These are phyloP conservation scores for Apamea crenata DNA, from an alignment of 2,888 invertebrate species.

Conservation along the genomic window DNA sequence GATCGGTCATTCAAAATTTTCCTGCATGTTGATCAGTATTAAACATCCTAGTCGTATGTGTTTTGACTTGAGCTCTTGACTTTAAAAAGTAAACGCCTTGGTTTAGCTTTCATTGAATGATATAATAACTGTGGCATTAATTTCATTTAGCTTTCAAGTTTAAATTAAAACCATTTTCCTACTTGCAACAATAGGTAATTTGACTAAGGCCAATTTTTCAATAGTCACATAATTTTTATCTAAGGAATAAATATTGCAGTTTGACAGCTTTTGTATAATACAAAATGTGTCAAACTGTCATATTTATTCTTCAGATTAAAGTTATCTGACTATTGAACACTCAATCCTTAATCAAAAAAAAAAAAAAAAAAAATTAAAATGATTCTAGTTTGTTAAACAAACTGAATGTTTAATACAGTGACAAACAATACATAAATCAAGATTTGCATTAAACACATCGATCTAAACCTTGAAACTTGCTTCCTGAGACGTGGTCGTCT, in stretches of 20 bases:
- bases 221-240: too few species aligned
- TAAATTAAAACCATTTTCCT: not conserved
- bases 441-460: constrained; percentile 52
- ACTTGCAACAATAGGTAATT: not conserved
- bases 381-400: constrained; percentile 21
- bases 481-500: constrained; percentile 54
- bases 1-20: constrained; percentile 15
- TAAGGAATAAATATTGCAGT: too few species aligned
- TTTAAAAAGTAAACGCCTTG: not conserved
- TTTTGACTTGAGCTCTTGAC: not conserved
- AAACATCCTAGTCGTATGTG: not conserved
- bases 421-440: constrained; percentile 39
- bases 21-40: not conserved
- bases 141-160: not conserved
- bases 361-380: not conserved
- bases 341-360: not conserved
- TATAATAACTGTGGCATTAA: not conserved
- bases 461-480: constrained; percentile 50
- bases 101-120: not conserved
- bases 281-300: too few species aligned
- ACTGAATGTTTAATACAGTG: not conserved
- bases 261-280: too few species aligned
- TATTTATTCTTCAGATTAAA: too few species aligned
- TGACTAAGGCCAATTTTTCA: not conserved
- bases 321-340: too few species aligned